phyloP scores from a whole-genome alignment of 2,797 vertebrate species.

The Aulostomus chinensis region DNA sequence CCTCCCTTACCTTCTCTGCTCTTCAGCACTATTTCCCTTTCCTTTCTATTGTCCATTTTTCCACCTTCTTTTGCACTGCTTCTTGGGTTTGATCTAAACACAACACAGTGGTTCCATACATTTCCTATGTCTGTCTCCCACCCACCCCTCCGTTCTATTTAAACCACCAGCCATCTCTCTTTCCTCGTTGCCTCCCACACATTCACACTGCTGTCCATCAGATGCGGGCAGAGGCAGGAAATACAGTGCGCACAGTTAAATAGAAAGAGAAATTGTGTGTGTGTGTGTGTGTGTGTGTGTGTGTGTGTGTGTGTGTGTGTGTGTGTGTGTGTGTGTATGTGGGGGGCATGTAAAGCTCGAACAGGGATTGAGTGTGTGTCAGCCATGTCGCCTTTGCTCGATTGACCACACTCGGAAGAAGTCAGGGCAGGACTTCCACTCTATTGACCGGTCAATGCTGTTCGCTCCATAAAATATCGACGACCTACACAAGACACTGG shows the following conservation, averaged over 20 bases:
- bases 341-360: constrained; percentile 18
- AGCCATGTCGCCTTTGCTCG: constrained; percentile 62
- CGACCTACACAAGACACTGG: constrained; percentile 64
- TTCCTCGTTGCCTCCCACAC: constrained; percentile 42
- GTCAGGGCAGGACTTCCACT: constrained; percentile 74
- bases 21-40: constrained; percentile 15
- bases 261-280: constrained; percentile 12
- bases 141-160: constrained; percentile 50
- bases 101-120: constrained; percentile 17
- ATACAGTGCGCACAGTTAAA: constrained; percentile 20
- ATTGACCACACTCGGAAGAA: constrained; percentile 73
- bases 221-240: constrained; percentile 19
- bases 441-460: constrained; percentile 67
- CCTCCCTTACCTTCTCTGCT: constrained; percentile 10
- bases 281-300: background rate
- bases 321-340: constrained; percentile 2
- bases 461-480: constrained; percentile 76
- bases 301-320: constrained; percentile 45
- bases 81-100: constrained; percentile 23
- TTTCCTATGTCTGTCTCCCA: constrained; percentile 39
- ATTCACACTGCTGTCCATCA: constrained; percentile 53
- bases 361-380: constrained; percentile 64
- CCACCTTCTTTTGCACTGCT: constrained; percentile 6
- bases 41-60: background rate
- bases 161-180: constrained; percentile 39